A percentile compares a stretch with the other conserved stretches of the same genome.
Evolutionary conservation across 2,797 vertebrate species (phyloP).

Genomic region (Salmo trutta): DNA sequence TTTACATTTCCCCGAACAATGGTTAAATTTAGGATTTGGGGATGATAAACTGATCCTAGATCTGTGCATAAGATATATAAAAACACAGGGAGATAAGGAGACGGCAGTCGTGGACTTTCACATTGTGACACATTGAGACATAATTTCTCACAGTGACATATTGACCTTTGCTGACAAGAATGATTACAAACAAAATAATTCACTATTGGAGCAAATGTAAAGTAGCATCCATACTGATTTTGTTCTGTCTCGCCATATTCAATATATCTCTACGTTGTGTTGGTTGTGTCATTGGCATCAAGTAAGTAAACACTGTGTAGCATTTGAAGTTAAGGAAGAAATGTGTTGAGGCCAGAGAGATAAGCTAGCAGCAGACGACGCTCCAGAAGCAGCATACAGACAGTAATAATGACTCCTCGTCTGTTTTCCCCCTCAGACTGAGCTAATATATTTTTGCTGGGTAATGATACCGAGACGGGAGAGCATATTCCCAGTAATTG

Average conservation of each 20-base stretch:
- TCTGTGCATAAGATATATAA: too few species aligned
- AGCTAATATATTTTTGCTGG: conserved; percentile 75
- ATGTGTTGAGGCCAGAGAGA: too few species aligned
- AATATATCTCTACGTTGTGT: background rate
- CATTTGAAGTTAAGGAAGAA: background rate
- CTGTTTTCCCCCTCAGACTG: conserved; percentile 70
- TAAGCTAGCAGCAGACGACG: too few species aligned
- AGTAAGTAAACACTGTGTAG: background rate
- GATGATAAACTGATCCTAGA: too few species aligned
- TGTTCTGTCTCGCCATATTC: background rate
- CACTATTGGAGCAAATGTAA: background rate
- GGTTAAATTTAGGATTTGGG: too few species aligned
- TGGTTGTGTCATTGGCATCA: background rate
- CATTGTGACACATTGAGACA: background rate
- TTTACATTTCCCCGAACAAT: too few species aligned
- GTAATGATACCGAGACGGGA: conserved; percentile 72
- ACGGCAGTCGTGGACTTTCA: background rate
- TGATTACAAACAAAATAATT: background rate
- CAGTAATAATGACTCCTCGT: conserved; percentile 59
- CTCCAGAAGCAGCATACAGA: conserved; percentile 15
- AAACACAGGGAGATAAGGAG: too few species aligned
- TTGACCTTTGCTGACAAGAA: conserved; percentile 4
- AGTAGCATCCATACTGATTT: background rate
- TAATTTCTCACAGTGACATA: background rate
- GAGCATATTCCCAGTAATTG: conserved; percentile 76